Percentiles rank a stretch among this genome's conserved stretches.
Evolutionary conservation across 2,113 vertebrate species (phyloP).

Genomic region (Catharus minimus): DNA sequence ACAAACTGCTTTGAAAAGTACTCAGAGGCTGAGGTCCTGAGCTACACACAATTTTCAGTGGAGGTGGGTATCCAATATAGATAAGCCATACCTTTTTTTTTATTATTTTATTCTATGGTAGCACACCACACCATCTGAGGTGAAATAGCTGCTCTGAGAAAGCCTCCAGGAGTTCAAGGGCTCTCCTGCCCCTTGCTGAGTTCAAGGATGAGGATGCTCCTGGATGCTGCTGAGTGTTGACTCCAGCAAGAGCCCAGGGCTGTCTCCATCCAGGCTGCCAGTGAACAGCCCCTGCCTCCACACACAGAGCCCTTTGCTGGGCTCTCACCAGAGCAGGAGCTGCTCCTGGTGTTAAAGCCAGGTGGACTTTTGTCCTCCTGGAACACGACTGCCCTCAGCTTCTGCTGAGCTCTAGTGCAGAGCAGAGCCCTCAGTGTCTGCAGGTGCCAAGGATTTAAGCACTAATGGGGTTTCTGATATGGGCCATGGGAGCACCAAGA

Average conservation of each 20-base stretch:
- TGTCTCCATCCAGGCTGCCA: no score
- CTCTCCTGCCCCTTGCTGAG: neutral
- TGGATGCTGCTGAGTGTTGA: neutral
- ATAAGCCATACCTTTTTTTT: neutral
- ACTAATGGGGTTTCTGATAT: rapidly evolving
- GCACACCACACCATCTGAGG: neutral
- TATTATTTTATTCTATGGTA: neutral
- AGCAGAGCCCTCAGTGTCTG: neutral
- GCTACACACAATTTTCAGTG: neutral
- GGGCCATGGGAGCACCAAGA: neutral
- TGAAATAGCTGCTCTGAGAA: neutral
- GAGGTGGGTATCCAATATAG: neutral
- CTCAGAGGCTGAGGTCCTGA: neutral
- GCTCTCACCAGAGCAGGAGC: neutral
- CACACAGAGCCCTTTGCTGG: rapidly evolving
- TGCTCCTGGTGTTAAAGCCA: neutral
- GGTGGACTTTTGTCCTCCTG: neutral
- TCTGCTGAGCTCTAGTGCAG: neutral
- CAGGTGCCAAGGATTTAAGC: neutral
- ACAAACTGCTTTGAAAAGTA: neutral
- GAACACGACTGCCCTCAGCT: neutral
- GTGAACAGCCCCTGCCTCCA: rapidly evolving
- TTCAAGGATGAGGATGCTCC: neutral
- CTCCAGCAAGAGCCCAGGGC: neutral
- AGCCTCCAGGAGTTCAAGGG: neutral